Percentiles rank a stretch among this genome's conserved stretches.
Conservation (phyloP, 2,888 invertebrate species). For the Rhagium mordax region DNA sequence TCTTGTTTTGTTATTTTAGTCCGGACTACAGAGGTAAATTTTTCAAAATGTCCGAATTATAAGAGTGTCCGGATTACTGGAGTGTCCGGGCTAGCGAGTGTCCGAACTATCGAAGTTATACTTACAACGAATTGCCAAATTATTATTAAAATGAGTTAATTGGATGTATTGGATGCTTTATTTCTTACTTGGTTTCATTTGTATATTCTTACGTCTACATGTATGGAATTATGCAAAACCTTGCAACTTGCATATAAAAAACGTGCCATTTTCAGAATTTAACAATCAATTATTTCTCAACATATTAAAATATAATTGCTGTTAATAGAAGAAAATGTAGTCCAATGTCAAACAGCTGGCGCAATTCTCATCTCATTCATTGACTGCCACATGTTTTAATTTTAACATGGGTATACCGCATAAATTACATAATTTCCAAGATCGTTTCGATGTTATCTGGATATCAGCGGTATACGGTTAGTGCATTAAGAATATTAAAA, state of each 20-base stretch:
- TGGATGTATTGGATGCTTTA: too few relatives aligned
- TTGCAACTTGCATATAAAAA: slow-evolving; percentile 1
- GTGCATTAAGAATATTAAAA: slow-evolving; percentile 50
- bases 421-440: slow-evolving; percentile 43
- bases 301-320: slow-evolving; percentile 31
- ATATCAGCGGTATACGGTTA: slow-evolving; percentile 33
- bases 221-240: not conserved
- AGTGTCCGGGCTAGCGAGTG: too few relatives aligned
- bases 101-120: too few relatives aligned
- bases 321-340: slow-evolving; percentile 41
- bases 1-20: too few relatives aligned
- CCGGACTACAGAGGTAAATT: too few relatives aligned
- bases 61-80: too few relatives aligned
- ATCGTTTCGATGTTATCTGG: slow-evolving; percentile 36
- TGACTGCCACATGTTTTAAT: slow-evolving; percentile 38
- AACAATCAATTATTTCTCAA: slow-evolving; percentile 29
- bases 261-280: not conserved
- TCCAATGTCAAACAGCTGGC: slow-evolving; percentile 44
- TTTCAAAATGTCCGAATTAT: too few relatives aligned
- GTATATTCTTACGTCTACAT: too few relatives aligned
- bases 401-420: slow-evolving; percentile 28
- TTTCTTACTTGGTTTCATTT: too few relatives aligned
- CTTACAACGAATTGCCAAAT: too few relatives aligned
- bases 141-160: too few relatives aligned
- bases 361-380: slow-evolving; percentile 38